phyloP scores from a whole-genome alignment of 2,888 invertebrate species.

The Apamea anceps region DNA sequence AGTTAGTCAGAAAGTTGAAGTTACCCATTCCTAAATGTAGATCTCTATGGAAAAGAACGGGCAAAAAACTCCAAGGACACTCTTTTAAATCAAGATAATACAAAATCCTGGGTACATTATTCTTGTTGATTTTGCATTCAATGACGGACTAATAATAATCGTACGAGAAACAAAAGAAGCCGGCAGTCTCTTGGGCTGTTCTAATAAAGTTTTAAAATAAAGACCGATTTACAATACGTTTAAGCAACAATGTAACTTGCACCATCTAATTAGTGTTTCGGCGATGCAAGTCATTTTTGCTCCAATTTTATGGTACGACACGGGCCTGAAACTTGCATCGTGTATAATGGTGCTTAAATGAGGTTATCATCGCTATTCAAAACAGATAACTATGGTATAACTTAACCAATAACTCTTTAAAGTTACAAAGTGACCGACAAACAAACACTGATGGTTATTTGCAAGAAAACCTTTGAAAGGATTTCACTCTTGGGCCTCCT shows the following conservation, averaged over 20 bases:
- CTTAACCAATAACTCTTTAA: conserved; percentile 19
- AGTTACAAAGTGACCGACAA: conserved; percentile 15
- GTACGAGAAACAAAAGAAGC: not conserved
- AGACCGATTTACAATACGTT: not conserved
- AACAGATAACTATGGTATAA: not conserved
- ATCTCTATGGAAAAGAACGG: not conserved
- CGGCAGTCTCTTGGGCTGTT: not conserved
- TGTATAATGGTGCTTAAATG: not conserved
- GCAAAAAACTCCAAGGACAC: not conserved
- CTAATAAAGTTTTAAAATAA: not conserved
- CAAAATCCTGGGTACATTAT: not conserved
- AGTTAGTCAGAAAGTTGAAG: not conserved
- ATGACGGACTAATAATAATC: not conserved
- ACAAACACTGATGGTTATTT: conserved; percentile 44
- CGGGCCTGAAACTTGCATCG: not conserved
- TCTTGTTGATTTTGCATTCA: not conserved
- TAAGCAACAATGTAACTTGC: not conserved
- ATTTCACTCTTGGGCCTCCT: conserved; percentile 36
- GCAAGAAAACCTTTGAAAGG: conserved; percentile 48
- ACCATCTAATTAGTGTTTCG: too few relatives aligned
- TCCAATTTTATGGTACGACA: not conserved
- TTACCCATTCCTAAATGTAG: not conserved
- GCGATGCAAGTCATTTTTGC: not conserved
- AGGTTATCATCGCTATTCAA: not conserved
- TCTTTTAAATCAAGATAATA: not conserved